phyloP scores from a whole-genome alignment of 2,888 invertebrate genomes.

The Scaptomyza polygonia region DNA sequence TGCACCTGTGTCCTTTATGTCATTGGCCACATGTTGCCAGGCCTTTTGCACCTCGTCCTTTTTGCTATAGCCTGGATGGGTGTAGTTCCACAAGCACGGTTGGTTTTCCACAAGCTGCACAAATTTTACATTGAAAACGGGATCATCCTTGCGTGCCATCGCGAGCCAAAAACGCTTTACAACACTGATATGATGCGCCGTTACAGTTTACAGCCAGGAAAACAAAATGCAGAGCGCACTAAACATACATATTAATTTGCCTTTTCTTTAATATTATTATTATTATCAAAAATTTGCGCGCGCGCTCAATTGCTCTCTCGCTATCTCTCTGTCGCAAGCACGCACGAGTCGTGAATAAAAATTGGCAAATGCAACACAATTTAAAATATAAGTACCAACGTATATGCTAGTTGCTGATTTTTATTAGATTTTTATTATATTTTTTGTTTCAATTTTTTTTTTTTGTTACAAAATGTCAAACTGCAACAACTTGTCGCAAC shows the following conservation, averaged over 20 bases:
- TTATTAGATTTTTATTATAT: conserved; percentile 16
- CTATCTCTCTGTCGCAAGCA: not conserved
- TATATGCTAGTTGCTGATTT: conserved; percentile 7
- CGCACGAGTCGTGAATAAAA: not conserved
- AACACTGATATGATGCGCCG: conserved; percentile 44
- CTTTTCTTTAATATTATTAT: too few relatives aligned
- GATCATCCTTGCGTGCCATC: conserved; percentile 83
- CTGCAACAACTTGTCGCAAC: conserved; percentile 81
- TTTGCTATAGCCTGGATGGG: conserved; percentile 82
- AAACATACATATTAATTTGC: conserved; percentile 13
- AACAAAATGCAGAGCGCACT: conserved; percentile 10
- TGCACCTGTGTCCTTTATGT: conserved; percentile 83
- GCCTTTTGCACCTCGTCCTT: conserved; percentile 82
- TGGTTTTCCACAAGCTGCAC: conserved; percentile 81
- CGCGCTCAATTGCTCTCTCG: conserved; percentile 18
- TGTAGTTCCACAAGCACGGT: conserved; percentile 81
- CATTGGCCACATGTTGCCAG: conserved; percentile 82
- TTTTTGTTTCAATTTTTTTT: conserved; percentile 1
- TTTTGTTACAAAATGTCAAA: conserved; percentile 37
- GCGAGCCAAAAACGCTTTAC: conserved; percentile 30
- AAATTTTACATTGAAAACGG: conserved; percentile 82
- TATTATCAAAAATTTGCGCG: conserved; percentile 37
- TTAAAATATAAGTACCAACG: too few relatives aligned
- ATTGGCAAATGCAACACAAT: conserved; percentile 18
- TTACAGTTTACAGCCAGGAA: conserved; percentile 38